Conservation (phyloP, 2,113 vertebrate genomes). For the Hypomesus transpacificus region DNA sequence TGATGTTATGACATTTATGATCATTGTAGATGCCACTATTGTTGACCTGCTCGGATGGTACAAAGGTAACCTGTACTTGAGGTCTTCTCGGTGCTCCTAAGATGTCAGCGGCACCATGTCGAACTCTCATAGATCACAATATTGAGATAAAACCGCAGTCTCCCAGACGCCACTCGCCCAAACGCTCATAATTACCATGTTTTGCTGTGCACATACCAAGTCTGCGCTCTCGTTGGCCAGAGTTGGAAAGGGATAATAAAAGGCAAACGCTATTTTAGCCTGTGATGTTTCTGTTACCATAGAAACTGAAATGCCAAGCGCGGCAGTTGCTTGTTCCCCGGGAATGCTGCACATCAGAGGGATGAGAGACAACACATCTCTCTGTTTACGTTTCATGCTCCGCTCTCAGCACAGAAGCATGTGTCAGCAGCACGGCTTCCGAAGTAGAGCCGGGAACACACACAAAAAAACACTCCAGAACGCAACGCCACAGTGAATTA, state of each 20-base stretch:
- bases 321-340: conserved; percentile 9
- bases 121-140: not conserved
- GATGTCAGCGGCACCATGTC: too few relatives aligned
- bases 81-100: too few relatives aligned
- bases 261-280: conserved; percentile 3
- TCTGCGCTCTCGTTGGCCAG: not conserved
- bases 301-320: conserved; percentile 53
- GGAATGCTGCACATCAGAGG: conserved; percentile 3
- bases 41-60: too few relatives aligned
- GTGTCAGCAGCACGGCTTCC: not conserved
- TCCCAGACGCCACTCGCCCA: not conserved
- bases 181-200: conserved; percentile 1
- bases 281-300: conserved; percentile 33
- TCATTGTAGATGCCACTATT: too few relatives aligned
- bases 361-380: not conserved
- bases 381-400: not conserved
- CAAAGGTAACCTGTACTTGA: too few relatives aligned
- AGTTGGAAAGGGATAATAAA: not conserved
- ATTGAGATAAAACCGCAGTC: not conserved
- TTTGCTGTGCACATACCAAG: not conserved
- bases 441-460: not conserved
- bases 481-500: too few relatives aligned
- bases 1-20: too few relatives aligned
- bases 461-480: not conserved
- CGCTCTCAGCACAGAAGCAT: not conserved